A percentile compares a stretch with the other conserved stretches of the same genome.
These are phyloP conservation scores for Biston stratarius DNA, from an alignment of 2,888 invertebrate species.

Conservation along the genomic window DNA sequence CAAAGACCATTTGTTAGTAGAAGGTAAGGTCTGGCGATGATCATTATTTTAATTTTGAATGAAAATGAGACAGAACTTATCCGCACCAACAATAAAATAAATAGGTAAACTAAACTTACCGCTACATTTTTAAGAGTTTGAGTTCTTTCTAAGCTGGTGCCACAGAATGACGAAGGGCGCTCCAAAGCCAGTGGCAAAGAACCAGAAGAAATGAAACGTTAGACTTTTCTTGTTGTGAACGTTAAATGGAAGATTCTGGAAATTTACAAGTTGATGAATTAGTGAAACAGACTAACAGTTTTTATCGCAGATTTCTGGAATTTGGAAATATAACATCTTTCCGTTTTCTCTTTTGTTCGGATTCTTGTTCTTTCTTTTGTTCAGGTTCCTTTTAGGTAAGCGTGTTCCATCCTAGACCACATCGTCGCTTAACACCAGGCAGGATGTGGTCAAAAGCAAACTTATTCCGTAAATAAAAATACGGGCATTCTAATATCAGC, in stretches of 20 bases:
- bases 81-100: not conserved
- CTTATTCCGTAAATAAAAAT: too few relatives aligned
- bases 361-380: too few relatives aligned
- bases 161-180: constrained; percentile 91
- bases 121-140: constrained; percentile 58
- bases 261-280: constrained; percentile 46
- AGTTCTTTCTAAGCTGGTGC: constrained; percentile 91
- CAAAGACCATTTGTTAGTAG: too few relatives aligned
- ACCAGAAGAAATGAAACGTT: constrained; percentile 89
- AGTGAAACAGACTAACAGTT: not conserved
- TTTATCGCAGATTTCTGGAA: not conserved
- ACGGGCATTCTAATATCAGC: too few relatives aligned
- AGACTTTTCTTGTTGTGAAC: constrained; percentile 89
- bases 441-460: too few relatives aligned
- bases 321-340: too few relatives aligned
- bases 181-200: constrained; percentile 90
- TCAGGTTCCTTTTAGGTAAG: too few relatives aligned
- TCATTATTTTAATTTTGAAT: not conserved
- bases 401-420: too few relatives aligned
- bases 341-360: too few relatives aligned
- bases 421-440: too few relatives aligned
- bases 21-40: too few relatives aligned
- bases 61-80: not conserved
- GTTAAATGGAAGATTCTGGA: constrained; percentile 93
- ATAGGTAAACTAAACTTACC: constrained; percentile 49